phyloP scores from a whole-genome alignment of 1,140 invertebrate genomes.

The Drosophila arawakana region DNA sequence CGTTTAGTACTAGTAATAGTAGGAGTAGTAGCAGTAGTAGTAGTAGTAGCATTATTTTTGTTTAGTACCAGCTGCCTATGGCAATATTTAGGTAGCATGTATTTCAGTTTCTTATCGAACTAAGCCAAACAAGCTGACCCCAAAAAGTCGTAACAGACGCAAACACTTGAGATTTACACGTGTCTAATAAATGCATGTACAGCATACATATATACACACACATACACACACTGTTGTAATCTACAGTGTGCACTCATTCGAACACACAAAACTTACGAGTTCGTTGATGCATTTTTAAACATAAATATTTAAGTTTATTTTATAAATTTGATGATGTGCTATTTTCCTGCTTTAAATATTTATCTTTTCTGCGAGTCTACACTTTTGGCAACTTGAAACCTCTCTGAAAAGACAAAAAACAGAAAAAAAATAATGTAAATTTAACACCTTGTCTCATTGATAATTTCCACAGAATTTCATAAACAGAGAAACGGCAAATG shows the following conservation, averaged over 20 bases:
- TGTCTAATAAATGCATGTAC: constrained; percentile 13
- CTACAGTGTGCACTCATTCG: neutral
- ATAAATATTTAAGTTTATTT: neutral
- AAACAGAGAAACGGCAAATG: constrained; percentile 5
- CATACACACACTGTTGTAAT: neutral
- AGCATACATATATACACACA: too few relatives aligned
- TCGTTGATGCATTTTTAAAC: neutral
- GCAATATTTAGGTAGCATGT: neutral
- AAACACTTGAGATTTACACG: constrained; percentile 23
- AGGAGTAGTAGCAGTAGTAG: neutral
- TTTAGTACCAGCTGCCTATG: constrained; percentile 4
- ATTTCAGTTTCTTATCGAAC: constrained; percentile 44
- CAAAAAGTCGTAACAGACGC: constrained; percentile 5
- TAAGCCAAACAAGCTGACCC: constrained; percentile 38
- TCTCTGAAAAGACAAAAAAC: too few relatives aligned
- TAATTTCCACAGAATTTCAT: constrained; percentile 23
- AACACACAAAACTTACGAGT: neutral
- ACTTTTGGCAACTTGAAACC: neutral
- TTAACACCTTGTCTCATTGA: constrained; percentile 25
- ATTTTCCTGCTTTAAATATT: too few relatives aligned
- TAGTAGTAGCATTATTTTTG: neutral
- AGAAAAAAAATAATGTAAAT: constrained; percentile 1
- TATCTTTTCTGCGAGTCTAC: neutral
- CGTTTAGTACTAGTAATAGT: constrained; percentile 16
- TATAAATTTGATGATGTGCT: neutral